These are phyloP conservation scores for Argyrosomus japonicus DNA, from an alignment of 2,113 vertebrate species.

Conservation along the genomic window DNA sequence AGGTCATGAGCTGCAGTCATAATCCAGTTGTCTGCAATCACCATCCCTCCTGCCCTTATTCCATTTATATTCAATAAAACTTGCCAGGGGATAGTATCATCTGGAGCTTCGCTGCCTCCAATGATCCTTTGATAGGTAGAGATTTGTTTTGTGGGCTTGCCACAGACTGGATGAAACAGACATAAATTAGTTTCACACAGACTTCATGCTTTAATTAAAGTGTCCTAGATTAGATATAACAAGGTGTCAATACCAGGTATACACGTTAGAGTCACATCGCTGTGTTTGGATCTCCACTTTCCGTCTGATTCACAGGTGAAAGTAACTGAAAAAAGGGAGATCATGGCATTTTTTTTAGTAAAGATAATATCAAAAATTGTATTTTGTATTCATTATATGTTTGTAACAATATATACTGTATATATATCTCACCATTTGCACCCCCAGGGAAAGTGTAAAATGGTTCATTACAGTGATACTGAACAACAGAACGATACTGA, in stretches of 20 bases:
- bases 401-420: too few relatives aligned
- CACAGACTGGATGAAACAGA: conserved; percentile 68
- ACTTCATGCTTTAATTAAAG: background rate
- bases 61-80: conserved; percentile 14
- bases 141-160: conserved; percentile 30
- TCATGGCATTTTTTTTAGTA: background rate
- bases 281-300: conserved; percentile 14
- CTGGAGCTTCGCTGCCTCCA: conserved; percentile 49
- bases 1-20: conserved; percentile 78
- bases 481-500: conserved; percentile 65
- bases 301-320: conserved; percentile 25
- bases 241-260: conserved; percentile 7
- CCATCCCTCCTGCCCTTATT: conserved; percentile 40
- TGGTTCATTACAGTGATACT: conserved; percentile 75
- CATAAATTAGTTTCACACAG: background rate
- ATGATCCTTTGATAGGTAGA: conserved; percentile 48
- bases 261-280: background rate
- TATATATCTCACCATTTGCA: conserved; percentile 15
- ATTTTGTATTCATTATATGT: background rate
- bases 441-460: conserved; percentile 58
- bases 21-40: conserved; percentile 78
- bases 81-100: conserved; percentile 80
- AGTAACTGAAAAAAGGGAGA: background rate
- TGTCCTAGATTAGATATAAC: background rate
- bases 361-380: too few relatives aligned